Evolutionary conservation across 1,140 invertebrate species (phyloP), one percentile per base, ranked within the genome.

Genomic region (Dendroctonus valens): DNA sequence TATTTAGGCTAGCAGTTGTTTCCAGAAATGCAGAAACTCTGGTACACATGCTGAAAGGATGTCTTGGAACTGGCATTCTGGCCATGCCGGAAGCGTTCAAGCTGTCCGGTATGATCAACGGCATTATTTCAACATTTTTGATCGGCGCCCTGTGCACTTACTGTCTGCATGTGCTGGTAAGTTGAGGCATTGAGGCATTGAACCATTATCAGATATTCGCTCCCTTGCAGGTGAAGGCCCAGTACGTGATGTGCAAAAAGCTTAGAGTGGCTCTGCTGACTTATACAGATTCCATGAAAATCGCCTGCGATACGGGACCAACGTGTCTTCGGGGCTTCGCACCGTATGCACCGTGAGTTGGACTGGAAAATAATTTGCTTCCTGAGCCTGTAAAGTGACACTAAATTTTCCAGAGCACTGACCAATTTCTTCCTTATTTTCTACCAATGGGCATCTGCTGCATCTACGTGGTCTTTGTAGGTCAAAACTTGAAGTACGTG

Each of bases 361-460:
- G 7, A 41, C 7, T 37, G 9, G 40, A 51, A 11, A 7, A 51
- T 8, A 1, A 51, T 15, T 51, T 15, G 42, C 12, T 46, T 12
- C 46, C 7, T 8, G 14, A n/a, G 14, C 14, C 46, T 8, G 26
- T 26, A 26, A n/a, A 3, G 1, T 26, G 26, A 12, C 48, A 41
- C 5, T 26, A 41, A 52, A 7, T 51, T 14, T 65, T 65, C 12
- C 78, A 88, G 87, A 61, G 78, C 81, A 41, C 74, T 87, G 7
- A 85, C 88, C 5, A 88, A 90, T 72, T 76, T 82, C 2, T 90
- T 91, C 72, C 82, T 95, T 15, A 83, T 91, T 26, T 80, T 92
- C 41, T 92, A 92, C 61, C 92, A 95, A 83, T 94, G 59, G 93
- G 93, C 5, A 93, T 93, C 59, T 94, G 92, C 76, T 93, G 91